phyloP scores from a whole-genome alignment of 2,113 vertebrate genomes.

The Hylia prasina region DNA sequence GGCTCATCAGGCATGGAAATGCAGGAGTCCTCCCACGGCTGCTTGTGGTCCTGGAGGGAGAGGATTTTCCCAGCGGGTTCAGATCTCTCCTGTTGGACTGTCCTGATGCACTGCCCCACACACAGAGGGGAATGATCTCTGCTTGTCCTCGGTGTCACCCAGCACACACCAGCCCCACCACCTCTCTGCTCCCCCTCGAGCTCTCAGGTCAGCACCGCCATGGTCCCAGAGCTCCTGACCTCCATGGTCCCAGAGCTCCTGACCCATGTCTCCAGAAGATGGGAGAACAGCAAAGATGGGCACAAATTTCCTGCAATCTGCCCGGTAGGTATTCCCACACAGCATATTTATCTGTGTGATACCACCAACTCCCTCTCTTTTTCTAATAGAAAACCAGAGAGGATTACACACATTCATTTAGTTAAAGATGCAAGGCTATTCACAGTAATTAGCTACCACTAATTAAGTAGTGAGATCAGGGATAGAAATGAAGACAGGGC shows the following conservation, averaged over 20 bases:
- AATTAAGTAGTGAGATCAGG: neutral
- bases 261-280: neutral
- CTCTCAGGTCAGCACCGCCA: neutral
- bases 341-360: neutral
- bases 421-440: slow-evolving; percentile 7
- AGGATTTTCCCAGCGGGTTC: accelerated
- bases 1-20: neutral
- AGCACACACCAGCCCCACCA: neutral
- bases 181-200: accelerated
- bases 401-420: neutral
- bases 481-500: neutral
- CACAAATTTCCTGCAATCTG: neutral
- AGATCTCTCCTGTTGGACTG: neutral
- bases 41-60: neutral
- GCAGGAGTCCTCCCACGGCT: neutral
- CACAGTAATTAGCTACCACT: neutral
- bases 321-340: neutral
- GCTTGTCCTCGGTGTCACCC: neutral
- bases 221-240: no score
- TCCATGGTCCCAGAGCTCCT: neutral
- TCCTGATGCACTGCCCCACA: neutral
- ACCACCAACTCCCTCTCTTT: neutral
- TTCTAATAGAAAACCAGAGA: neutral
- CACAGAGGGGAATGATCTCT: neutral
- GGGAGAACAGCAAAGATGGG: neutral